Conservation (phyloP, 2,797 vertebrate species). For the Loris lydekkerianus region DNA sequence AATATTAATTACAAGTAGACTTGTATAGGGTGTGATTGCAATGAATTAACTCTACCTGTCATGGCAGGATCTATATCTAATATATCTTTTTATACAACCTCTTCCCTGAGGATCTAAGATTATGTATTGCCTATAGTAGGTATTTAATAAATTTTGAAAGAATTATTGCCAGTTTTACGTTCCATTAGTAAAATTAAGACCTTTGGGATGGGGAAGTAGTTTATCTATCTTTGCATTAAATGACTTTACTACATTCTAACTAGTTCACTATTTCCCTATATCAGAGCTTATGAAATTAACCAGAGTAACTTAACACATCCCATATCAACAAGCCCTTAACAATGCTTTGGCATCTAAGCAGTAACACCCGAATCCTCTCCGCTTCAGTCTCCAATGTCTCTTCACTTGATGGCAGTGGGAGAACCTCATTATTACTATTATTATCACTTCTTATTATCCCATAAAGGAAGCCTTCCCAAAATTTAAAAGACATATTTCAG, state of each 20-base stretch:
- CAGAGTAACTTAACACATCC: not conserved
- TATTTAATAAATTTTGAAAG: conserved; percentile 60
- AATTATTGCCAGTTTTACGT: conserved; percentile 62
- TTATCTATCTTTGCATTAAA: conserved; percentile 58
- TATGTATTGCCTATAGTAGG: not conserved
- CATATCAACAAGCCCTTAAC: not conserved
- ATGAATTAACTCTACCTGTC: not conserved
- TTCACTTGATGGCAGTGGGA: not conserved
- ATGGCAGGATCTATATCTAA: not conserved
- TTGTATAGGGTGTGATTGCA: not conserved
- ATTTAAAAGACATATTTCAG: conserved; percentile 35
- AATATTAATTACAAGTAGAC: not conserved
- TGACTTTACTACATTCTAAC: conserved; percentile 31
- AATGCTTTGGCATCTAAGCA: not conserved
- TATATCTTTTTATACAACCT: not conserved
- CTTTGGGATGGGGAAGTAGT: conserved; percentile 30
- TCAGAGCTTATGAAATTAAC: conserved; percentile 47
- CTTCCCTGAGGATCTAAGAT: conserved; percentile 11
- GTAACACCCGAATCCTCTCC: not conserved
- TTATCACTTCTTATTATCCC: not conserved
- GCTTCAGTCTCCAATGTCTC: not conserved
- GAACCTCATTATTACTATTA: not conserved
- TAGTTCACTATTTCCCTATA: conserved; percentile 35
- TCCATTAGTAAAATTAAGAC: conserved; percentile 63
- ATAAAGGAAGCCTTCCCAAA: not conserved